phyloP scores from a whole-genome alignment of 2,888 invertebrate species.

The Caenorhabditis imperialis region DNA sequence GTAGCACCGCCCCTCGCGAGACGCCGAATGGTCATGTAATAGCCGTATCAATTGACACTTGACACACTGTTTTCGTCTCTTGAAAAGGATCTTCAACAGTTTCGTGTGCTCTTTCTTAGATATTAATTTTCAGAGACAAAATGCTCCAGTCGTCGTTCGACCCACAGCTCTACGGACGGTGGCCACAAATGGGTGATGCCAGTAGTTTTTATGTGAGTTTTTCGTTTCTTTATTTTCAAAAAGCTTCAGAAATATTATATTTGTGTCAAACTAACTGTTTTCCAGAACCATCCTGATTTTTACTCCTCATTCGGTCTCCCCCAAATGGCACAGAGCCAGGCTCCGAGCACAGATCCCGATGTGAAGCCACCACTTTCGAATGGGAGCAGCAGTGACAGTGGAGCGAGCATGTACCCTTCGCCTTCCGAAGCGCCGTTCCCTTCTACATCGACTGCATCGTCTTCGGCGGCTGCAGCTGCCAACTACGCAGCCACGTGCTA shows the following conservation, averaged over 20 bases:
- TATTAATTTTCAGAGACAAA: slow-evolving; percentile 39
- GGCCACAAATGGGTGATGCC: slow-evolving; percentile 41
- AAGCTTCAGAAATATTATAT: no score
- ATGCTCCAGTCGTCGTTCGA: slow-evolving; percentile 53
- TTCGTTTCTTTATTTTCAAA: neutral
- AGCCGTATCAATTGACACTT: slow-evolving; percentile 26
- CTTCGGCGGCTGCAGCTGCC: slow-evolving; percentile 21
- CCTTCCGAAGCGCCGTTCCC: slow-evolving; percentile 35
- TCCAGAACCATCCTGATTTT: slow-evolving; percentile 45
- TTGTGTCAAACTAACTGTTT: no score
- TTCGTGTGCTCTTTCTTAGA: neutral
- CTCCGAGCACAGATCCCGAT: slow-evolving; percentile 2
- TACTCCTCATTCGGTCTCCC: slow-evolving; percentile 22
- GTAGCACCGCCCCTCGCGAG: slow-evolving; percentile 4
- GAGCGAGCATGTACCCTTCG: slow-evolving; percentile 40
- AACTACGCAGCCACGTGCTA: slow-evolving; percentile 33
- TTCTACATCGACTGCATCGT: slow-evolving; percentile 38
- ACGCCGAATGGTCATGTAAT: slow-evolving; percentile 10
- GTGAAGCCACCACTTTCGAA: slow-evolving; percentile 38
- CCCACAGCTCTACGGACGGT: slow-evolving; percentile 47
- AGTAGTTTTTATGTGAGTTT: slow-evolving; percentile 36
- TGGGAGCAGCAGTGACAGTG: slow-evolving; percentile 23
- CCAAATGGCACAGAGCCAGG: slow-evolving; percentile 7
- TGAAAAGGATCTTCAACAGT: neutral
- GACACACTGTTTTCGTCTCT: neutral